Evolutionary conservation across 2,888 invertebrate genomes (phyloP).

Genomic region (Troides oblongomaculatus): DNA sequence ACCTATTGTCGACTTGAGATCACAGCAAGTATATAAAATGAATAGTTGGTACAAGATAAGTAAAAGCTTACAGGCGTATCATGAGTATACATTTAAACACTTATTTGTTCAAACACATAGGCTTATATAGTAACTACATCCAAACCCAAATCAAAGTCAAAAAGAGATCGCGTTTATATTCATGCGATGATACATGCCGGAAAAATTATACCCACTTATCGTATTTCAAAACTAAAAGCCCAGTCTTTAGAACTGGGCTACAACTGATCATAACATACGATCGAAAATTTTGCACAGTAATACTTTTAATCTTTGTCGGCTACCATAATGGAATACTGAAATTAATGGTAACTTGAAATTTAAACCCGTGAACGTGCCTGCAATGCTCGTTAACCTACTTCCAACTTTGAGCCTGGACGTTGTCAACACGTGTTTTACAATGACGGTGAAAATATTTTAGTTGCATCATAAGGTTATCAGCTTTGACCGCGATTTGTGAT

Average conservation of each 20-base stretch:
- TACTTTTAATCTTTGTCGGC: not conserved
- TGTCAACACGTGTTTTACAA: not conserved
- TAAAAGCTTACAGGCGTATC: too few species aligned
- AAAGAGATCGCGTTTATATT: too few species aligned
- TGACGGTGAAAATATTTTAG: not conserved
- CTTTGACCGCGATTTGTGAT: too few species aligned
- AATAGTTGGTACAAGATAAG: too few species aligned
- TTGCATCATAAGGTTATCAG: not conserved
- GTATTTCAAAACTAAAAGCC: not conserved
- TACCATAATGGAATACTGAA: constrained; percentile 1
- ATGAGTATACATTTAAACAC: too few species aligned
- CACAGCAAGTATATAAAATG: too few species aligned
- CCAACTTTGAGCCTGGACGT: not conserved
- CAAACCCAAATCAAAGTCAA: too few species aligned
- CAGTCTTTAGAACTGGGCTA: not conserved
- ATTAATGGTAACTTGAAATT: constrained; percentile 14
- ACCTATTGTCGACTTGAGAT: too few species aligned
- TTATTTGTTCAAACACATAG: too few species aligned
- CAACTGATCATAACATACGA: not conserved
- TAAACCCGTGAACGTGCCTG: constrained; percentile 8
- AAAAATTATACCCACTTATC: not conserved
- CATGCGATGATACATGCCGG: not conserved
- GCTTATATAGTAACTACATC: too few species aligned
- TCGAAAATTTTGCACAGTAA: constrained; percentile 1
- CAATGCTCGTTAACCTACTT: constrained; percentile 15